Evolutionary conservation across 2,888 invertebrate genomes (phyloP).

Genomic region (Drosophila mercatorum): DNA sequence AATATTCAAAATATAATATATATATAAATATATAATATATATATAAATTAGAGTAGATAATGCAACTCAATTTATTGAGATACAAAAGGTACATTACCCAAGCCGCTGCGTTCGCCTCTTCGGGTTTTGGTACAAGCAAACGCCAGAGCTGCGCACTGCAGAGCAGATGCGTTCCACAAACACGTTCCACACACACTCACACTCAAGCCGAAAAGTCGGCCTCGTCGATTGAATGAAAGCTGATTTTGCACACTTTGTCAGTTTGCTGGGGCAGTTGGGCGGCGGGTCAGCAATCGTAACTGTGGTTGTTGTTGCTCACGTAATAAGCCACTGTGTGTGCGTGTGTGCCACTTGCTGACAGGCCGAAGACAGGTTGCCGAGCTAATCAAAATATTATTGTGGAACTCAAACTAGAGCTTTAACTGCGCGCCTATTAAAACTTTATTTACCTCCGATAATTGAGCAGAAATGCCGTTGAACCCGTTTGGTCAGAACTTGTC

Average conservation of each 20-base stretch:
- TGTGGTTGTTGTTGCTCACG: constrained; percentile 4
- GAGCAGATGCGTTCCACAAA: not conserved
- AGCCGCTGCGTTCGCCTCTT: not conserved
- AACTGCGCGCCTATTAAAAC: constrained; percentile 29
- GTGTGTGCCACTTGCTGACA: constrained; percentile 26
- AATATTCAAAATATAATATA: too few species aligned
- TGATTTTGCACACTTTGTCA: constrained; percentile 45
- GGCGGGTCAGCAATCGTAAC: constrained; percentile 1
- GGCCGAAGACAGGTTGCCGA: constrained; percentile 39
- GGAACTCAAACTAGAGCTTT: constrained; percentile 9
- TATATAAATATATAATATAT: too few species aligned
- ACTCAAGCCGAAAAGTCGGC: constrained; percentile 3
- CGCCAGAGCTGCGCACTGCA: too few species aligned
- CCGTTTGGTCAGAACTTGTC: constrained; percentile 70
- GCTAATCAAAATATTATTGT: constrained; percentile 23
- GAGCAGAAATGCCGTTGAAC: constrained; percentile 74
- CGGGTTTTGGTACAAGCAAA: not conserved
- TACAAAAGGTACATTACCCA: not conserved
- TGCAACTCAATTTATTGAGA: too few species aligned
- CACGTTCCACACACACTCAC: constrained; percentile 31
- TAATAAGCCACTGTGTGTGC: constrained; percentile 39
- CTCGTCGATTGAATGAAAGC: constrained; percentile 31
- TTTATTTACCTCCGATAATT: constrained; percentile 68
- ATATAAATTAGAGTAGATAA: too few species aligned
- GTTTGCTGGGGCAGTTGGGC: constrained; percentile 9